Base-by-base conservation (phyloP, 2,888 invertebrate genomes). In the Physocephala rufipes region DNA sequence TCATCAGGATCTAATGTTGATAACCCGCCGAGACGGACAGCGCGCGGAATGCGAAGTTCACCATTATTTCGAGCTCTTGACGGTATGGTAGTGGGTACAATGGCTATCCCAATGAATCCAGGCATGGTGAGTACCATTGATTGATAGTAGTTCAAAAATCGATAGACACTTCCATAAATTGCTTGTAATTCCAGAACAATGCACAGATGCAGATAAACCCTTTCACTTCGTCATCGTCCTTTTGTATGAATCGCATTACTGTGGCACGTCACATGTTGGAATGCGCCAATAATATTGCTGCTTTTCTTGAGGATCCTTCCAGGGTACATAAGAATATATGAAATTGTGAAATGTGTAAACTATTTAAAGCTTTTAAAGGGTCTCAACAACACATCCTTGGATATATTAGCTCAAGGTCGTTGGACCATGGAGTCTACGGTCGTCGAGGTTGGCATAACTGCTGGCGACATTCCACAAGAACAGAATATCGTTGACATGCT, bases 351-450 rank as follows among this genome's bases (percentile, higher is more conserved):
- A n/a, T n/a, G n/a, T n/a, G n/a, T n/a, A n/a, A n/a, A n/a, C n/a
- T n/a, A n/a, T n/a, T n/a, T n/a, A n/a, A n/a, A n/a, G 16, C 28
- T 36, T 64, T 58, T 58, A 43, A 74, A 84, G 77, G 86, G 86
- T n/a, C 77, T 86, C 2, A 86, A 86, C 72, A 86, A 86, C 75
- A 80, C 84, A 36, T 81, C 86, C 0, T 77, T 86, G 76, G 86
- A 86, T 73, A 86, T 86, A 58, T 77, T 86, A 74, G 82, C 86
- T 47, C 86, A 86, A n/a, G 86, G 86, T 0, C 85, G 85, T 63
- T 86, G 86, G 83, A 86, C 86, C 24, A 86, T 86, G 86, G 86
- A 86, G 70, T 86, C 86, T 2, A 86, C 86, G 1, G 86, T 86
- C 0, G 85, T 86, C 2, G 86, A 86, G 78, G 86, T 86, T 24